Evolutionary conservation across 2,113 vertebrate species (phyloP), one percentile per base, ranked within the genome.

Genomic region (Bungarus multicinctus): DNA sequence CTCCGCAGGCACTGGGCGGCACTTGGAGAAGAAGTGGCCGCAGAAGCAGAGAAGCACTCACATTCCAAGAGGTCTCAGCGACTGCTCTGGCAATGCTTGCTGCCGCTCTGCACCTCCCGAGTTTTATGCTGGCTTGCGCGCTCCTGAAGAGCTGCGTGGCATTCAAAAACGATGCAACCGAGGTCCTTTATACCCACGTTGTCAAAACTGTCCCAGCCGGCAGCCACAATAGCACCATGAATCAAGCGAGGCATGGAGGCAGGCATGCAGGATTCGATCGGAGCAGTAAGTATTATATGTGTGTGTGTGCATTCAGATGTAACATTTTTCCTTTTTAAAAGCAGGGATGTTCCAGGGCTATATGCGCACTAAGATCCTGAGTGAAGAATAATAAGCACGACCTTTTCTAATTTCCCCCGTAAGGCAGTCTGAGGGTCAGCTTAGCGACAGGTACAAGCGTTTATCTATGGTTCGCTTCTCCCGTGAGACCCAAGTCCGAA

Each of bases 151-250:
- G 97, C 95, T 98, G 97, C 96, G 97, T 97, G 92, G 97, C 98
- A 96, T 98, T 99, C 95, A 98, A 99, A 97, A 99, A 99, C 94
- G 98, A 99, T 97, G 98, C 98, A 53, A 99, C 99, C 43, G 99
- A 99, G 97, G 98, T 98, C 89, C 98, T 99, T 88, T 98, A 98
- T 94, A 96, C 98, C 0, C 98, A 98, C 91, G 98, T 98, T 60
- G 98, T 97, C 90, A 97, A 97, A 93, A 97, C 98, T 85, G 97
- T 96, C 22, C 97, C 97, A 64, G 98, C 98, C 96, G 97, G 97
- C 97, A 98, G 97, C 97, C 85, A 69, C 60, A 99, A 99, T 90
- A 98, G 97, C 96, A 98, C 98, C 89, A 90, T 99, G 97, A 99
- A 99, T 93, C 98, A 99, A 92, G 98, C 99, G 50, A 97, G 99